phyloP scores from a whole-genome alignment of 2,113 vertebrate species.

The Aspiorhynchus laticeps region DNA sequence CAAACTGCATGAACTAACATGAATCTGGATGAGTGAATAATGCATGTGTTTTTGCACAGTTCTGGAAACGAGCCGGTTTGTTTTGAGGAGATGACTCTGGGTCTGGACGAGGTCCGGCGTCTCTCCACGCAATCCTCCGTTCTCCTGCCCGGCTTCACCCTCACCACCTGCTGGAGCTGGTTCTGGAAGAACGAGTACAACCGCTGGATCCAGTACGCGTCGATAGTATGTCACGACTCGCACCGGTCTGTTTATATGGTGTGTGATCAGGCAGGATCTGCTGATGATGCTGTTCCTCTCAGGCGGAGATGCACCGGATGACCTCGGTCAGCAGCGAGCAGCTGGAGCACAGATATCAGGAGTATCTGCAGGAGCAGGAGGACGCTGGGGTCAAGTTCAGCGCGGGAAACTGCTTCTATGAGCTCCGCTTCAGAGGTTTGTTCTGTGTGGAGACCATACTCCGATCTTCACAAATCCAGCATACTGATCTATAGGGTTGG shows the following conservation, averaged over 20 bases:
- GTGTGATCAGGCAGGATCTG: not conserved
- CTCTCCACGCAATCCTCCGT: conserved; percentile 62
- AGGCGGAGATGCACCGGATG: conserved; percentile 44
- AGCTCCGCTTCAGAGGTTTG: conserved; percentile 47
- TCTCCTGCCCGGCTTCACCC: conserved; percentile 45
- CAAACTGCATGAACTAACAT: too few species aligned
- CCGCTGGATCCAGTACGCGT: conserved; percentile 59
- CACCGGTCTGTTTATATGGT: not conserved
- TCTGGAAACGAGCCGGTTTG: conserved; percentile 40
- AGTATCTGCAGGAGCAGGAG: conserved; percentile 15
- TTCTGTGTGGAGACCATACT: too few species aligned
- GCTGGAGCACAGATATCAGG: conserved; percentile 51
- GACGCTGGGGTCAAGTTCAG: conserved; percentile 35
- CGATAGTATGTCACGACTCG: conserved; percentile 38
- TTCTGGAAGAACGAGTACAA: conserved; percentile 59
- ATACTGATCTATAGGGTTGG: too few species aligned
- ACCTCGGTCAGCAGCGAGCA: conserved; percentile 50
- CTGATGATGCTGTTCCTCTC: not conserved
- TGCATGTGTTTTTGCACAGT: not conserved
- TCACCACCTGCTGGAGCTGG: conserved; percentile 65
- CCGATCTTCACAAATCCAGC: too few species aligned
- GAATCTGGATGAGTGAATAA: not conserved
- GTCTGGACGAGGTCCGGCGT: conserved; percentile 50
- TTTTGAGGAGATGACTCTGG: conserved; percentile 60
- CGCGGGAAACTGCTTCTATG: conserved; percentile 48